Evolutionary conservation across 2,113 vertebrate species (phyloP).

Genomic region (Aplodontia rufa): DNA sequence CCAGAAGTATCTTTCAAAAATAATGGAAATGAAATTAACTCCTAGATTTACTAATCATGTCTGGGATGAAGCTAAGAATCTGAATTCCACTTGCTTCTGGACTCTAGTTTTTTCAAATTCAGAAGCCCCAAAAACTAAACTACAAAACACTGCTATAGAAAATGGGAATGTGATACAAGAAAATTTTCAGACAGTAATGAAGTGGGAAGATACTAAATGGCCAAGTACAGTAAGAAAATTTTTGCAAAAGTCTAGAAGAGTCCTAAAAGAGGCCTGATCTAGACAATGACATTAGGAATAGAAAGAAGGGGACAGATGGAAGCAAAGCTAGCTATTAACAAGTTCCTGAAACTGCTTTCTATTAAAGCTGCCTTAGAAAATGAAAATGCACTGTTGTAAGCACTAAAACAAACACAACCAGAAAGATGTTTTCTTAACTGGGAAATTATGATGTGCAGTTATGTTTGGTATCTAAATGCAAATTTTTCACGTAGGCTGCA

Average conservation of each 20-base stretch:
- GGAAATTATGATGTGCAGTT: slow-evolving; percentile 76
- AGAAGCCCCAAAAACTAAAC: neutral
- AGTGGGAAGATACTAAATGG: neutral
- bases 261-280: neutral
- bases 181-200: neutral
- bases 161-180: neutral
- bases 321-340: slow-evolving; percentile 63
- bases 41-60: neutral
- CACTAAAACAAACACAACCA: slow-evolving; percentile 75
- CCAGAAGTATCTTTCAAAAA: neutral
- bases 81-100: neutral
- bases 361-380: slow-evolving; percentile 73
- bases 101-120: neutral
- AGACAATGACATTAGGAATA: neutral
- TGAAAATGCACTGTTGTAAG: slow-evolving; percentile 71
- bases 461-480: slow-evolving; percentile 79
- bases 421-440: slow-evolving; percentile 79
- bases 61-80: neutral
- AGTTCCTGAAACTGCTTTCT: slow-evolving; percentile 65
- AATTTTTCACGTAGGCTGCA: slow-evolving; percentile 76
- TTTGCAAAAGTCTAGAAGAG: neutral
- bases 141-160: neutral
- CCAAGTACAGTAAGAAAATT: neutral
- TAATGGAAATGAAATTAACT: neutral
- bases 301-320: slow-evolving; percentile 69